Evolutionary conservation across 2,888 invertebrate species (phyloP).

Genomic region (Brassicogethes aeneus): DNA sequence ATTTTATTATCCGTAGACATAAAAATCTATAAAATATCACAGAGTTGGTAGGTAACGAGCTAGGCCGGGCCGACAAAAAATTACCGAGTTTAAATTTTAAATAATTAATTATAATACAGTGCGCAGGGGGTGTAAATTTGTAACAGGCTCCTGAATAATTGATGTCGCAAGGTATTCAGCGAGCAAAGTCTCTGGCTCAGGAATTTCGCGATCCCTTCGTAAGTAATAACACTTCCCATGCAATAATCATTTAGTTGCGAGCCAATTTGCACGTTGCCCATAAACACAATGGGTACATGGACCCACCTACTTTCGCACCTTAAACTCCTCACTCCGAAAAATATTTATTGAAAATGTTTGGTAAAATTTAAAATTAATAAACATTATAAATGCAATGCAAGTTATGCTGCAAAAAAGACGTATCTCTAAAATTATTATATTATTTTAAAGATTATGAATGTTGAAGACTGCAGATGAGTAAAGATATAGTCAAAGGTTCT

Average conservation of each 20-base stretch:
- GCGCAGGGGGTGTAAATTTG: conserved; percentile 41
- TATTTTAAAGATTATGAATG: too few relatives aligned
- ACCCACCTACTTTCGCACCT: neutral
- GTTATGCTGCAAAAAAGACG: too few relatives aligned
- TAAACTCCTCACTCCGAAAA: too few relatives aligned
- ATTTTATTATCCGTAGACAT: conserved; percentile 31
- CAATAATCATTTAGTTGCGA: conserved; percentile 38
- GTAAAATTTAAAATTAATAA: too few relatives aligned
- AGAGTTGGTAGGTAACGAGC: conserved; percentile 18
- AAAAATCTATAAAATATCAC: conserved; percentile 28
- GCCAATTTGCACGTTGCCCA: conserved; percentile 35
- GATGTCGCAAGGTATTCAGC: conserved; percentile 31
- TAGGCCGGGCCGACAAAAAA: conserved; percentile 38
- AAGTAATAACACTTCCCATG: conserved; percentile 35
- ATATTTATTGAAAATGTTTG: too few relatives aligned
- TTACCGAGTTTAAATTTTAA: conserved; percentile 51
- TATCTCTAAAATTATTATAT: too few relatives aligned
- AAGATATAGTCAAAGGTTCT: too few relatives aligned
- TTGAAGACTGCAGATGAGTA: too few relatives aligned
- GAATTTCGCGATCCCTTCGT: conserved; percentile 35
- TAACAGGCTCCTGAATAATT: conserved; percentile 37
- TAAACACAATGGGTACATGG: conserved; percentile 33
- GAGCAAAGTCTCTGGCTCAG: conserved; percentile 27
- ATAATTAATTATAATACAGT: conserved; percentile 52
- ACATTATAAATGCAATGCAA: too few relatives aligned